These are phyloP conservation scores for Austrolebias charrua DNA, from an alignment of 2,797 vertebrate genomes.

Conservation along the genomic window DNA sequence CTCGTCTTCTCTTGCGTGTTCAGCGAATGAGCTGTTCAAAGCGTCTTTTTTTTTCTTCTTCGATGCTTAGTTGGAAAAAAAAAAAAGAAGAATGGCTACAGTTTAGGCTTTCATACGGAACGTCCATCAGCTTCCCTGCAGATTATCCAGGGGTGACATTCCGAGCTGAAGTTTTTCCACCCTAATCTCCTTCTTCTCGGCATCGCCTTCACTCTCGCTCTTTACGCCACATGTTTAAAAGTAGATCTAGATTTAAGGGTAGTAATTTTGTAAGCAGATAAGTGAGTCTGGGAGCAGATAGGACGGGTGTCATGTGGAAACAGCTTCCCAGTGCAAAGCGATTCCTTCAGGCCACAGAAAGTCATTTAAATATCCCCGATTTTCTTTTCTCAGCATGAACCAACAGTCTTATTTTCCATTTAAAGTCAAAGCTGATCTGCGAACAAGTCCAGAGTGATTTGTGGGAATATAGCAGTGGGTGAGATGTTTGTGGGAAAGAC, in stretches of 20 bases:
- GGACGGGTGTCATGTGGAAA: constrained; percentile 54
- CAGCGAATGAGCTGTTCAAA: constrained; percentile 48
- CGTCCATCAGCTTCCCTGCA: constrained; percentile 55
- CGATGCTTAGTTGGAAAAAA: constrained; percentile 5
- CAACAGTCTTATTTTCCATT: constrained; percentile 29
- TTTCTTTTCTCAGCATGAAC: constrained; percentile 53
- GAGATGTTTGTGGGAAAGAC: constrained; percentile 42
- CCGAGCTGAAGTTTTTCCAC: constrained; percentile 37
- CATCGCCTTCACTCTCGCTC: constrained; percentile 34
- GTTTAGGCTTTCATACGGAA: constrained; percentile 35
- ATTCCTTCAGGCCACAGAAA: constrained; percentile 66
- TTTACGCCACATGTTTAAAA: constrained; percentile 51
- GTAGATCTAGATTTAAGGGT: constrained; percentile 61
- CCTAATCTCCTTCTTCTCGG: constrained; percentile 51
- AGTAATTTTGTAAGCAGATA: constrained; percentile 60
- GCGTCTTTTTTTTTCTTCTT: constrained; percentile 13
- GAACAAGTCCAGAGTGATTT: constrained; percentile 62
- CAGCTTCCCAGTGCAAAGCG: constrained; percentile 56
- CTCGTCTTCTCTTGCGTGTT: constrained; percentile 34
- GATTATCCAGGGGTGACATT: constrained; percentile 56
- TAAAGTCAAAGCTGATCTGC: constrained; percentile 35
- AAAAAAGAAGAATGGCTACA: constrained; percentile 20
- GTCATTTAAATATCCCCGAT: constrained; percentile 67
- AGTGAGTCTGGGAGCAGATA: constrained; percentile 55
- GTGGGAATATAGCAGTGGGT: constrained; percentile 43